Evolutionary conservation across 2,797 vertebrate genomes (phyloP).

Genomic region (Sorex maritimensis): DNA sequence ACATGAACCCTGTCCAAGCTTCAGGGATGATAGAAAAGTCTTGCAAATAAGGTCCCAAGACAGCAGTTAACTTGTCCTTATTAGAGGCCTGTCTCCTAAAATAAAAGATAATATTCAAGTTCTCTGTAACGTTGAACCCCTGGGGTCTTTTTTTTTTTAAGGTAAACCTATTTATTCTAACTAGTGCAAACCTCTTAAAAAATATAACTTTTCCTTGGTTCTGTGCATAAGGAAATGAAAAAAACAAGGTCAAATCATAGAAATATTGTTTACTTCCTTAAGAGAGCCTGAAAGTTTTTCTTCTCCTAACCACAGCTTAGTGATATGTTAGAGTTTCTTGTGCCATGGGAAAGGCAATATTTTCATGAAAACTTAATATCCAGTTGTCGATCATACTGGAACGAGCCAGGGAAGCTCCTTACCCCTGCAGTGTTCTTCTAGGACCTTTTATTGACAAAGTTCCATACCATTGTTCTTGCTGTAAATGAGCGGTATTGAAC

Average conservation of each 20-base stretch:
- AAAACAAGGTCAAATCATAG: constrained; percentile 57
- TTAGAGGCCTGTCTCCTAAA: constrained; percentile 61
- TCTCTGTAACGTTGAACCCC: constrained; percentile 36
- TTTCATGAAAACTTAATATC: too few species aligned
- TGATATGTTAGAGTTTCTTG: background rate
- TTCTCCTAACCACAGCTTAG: constrained; percentile 14
- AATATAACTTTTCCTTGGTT: background rate
- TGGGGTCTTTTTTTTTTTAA: background rate
- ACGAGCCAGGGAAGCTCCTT: too few species aligned
- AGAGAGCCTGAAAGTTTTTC: constrained; percentile 29
- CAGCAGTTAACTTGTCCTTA: constrained; percentile 28
- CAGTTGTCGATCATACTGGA: too few species aligned
- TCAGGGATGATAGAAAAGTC: background rate
- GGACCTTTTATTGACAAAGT: too few species aligned
- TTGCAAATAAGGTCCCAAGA: constrained; percentile 53
- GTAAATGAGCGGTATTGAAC: too few species aligned
- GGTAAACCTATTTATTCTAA: constrained; percentile 62
- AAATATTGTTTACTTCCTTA: constrained; percentile 63
- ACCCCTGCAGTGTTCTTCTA: too few species aligned
- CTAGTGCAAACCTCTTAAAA: constrained; percentile 62
- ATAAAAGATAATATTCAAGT: constrained; percentile 57
- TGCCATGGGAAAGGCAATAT: constrained; percentile 5
- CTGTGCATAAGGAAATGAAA: constrained; percentile 67
- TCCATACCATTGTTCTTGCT: too few species aligned
- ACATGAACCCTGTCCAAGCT: constrained; percentile 39